Conservation (phyloP, 2,888 invertebrate species). For the Meiosimyza decipiens region DNA sequence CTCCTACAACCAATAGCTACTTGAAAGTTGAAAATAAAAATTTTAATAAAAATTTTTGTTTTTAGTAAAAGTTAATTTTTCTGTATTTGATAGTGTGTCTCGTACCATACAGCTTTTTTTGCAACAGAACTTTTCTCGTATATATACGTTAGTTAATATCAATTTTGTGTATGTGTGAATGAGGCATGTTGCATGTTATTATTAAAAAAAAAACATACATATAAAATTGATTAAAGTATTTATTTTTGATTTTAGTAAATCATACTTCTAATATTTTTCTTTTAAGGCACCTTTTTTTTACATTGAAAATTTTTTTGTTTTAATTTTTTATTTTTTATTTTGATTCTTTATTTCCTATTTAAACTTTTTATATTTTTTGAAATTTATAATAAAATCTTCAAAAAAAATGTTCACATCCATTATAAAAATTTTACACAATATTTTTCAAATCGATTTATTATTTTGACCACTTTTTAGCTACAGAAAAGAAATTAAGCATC, state of each 20-base stretch:
- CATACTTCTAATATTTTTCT: neutral
- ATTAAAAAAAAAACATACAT: slow-evolving; percentile 31
- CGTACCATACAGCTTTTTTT: slow-evolving; percentile 26
- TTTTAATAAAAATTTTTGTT: slow-evolving; percentile 7
- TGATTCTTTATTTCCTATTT: slow-evolving; percentile 21
- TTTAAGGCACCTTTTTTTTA: slow-evolving; percentile 6
- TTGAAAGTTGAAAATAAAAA: slow-evolving; percentile 6
- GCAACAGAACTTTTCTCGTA: slow-evolving; percentile 47
- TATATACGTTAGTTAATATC: slow-evolving; percentile 34
- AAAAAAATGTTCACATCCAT: slow-evolving; percentile 19
- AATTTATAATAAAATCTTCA: slow-evolving; percentile 18
- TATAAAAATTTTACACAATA: slow-evolving; percentile 8
- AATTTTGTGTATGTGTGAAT: slow-evolving; percentile 47
- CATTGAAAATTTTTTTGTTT: slow-evolving; percentile 24
- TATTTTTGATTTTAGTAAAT: neutral
- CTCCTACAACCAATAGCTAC: slow-evolving; percentile 58
- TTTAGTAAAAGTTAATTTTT: neutral
- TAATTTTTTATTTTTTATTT: slow-evolving; percentile 33
- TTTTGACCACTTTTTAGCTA: neutral
- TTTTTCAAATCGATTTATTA: slow-evolving; percentile 8
- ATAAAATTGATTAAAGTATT: slow-evolving; percentile 1
- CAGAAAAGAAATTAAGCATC: neutral
- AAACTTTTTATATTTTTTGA: slow-evolving; percentile 19
- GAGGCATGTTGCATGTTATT: slow-evolving; percentile 60
- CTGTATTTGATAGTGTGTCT: neutral